Conservation (phyloP, 2,888 invertebrate genomes). For the Nyleta sp. region DNA sequence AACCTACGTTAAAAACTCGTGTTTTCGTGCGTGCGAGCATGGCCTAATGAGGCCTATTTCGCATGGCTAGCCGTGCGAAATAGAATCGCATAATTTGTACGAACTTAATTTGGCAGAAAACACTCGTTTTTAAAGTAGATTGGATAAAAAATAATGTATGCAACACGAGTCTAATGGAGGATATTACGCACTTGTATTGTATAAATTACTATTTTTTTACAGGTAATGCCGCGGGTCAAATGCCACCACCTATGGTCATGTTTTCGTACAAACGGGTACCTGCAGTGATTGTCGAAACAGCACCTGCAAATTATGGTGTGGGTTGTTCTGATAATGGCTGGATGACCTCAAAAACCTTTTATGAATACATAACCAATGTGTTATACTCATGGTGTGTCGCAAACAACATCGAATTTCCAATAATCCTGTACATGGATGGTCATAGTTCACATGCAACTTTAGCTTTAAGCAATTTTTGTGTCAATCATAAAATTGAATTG, state of each 20-base stretch:
- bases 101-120: too few relatives aligned
- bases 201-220: constrained; percentile 9
- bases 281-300: constrained; percentile 63
- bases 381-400: constrained; percentile 46
- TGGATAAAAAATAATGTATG: too few relatives aligned
- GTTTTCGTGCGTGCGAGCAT: too few relatives aligned
- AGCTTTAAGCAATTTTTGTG: constrained; percentile 58
- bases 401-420: constrained; percentile 59
- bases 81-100: too few relatives aligned
- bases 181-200: too few relatives aligned
- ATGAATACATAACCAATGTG: constrained; percentile 39
- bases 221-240: constrained; percentile 61
- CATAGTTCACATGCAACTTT: constrained; percentile 67
- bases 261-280: constrained; percentile 75
- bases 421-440: constrained; percentile 66
- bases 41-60: too few relatives aligned
- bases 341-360: constrained; percentile 38
- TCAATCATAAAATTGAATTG: constrained; percentile 19
- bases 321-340: constrained; percentile 23
- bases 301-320: constrained; percentile 48
- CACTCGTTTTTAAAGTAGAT: too few relatives aligned
- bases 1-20: too few relatives aligned
- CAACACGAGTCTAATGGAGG: too few relatives aligned
- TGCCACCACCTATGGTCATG: constrained; percentile 71
- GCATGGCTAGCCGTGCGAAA: too few relatives aligned